Base-by-base conservation (phyloP, 2,113 vertebrate genomes). In the Pleuronectes platessa region DNA sequence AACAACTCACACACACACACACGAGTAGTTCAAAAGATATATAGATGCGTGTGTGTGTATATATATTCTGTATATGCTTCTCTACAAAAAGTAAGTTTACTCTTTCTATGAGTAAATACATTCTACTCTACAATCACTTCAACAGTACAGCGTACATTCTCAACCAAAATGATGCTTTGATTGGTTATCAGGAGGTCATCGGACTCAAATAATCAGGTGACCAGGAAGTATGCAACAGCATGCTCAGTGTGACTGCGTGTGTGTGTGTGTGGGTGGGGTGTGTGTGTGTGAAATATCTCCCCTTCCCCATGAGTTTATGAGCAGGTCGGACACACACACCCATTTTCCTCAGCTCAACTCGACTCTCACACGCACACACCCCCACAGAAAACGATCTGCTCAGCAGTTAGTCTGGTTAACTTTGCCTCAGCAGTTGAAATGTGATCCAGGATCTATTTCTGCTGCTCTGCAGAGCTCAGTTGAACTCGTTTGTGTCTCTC, bases 41-140 rank as follows among this genome's bases (percentile, higher is more conserved):
- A 70, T 88, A 67, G 73, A 74, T 78, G 23, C 73, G 27, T 78
- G 76, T 92, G 74, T 91, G 70, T 88, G 78, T 78, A 88, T 92
- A 88, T 92, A 88, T 92, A 89, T 88, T 89, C 81, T 86, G 82
- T 90, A 82, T 86, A 91, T 86, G 80, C 84, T 84, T 91, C 73
- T 92, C 72, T 90, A 92, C 76, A 86, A 89, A 94, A 92, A 87
- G 83, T 84, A 85, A 87, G 65, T 87, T 89, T 90, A 88, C 90
- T 90, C 88, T 90, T 71, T 82, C 83, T 92, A 92, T 78, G 89
- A 91, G 88, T 91, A 90, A 91, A 92, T 94, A 94, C 93, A 94
- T 94, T 94, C 92, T 93, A 93, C 88, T 91, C 90, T 90, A 93
- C 90, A 90, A 87, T 90, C 86, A 93, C 90, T 78, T 92, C 12